These are phyloP conservation scores for Lycocerus yunnanus DNA, from an alignment of 2,888 invertebrate genomes.

Conservation along the genomic window DNA sequence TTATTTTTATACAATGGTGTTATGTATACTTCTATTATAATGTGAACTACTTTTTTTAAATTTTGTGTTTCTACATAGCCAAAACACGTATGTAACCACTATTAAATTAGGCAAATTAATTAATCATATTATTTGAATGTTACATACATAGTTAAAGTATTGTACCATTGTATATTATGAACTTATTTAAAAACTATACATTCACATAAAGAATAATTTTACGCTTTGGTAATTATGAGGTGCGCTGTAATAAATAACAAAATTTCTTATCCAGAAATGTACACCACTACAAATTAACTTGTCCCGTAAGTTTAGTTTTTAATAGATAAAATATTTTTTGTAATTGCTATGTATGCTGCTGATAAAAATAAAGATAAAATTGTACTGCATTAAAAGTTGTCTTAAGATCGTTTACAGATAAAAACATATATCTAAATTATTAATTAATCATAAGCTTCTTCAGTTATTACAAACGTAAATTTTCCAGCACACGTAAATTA, in stretches of 20 bases:
- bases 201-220: slow-evolving; percentile 18
- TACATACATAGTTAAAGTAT: not conserved
- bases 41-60: not conserved
- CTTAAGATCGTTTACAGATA: not conserved
- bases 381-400: not conserved
- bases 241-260: slow-evolving; percentile 11
- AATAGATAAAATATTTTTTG: slow-evolving; percentile 1
- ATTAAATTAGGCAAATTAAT: slow-evolving; percentile 4
- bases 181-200: slow-evolving; percentile 13
- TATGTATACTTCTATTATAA: not conserved
- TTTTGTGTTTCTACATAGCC: not conserved
- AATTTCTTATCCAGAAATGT: slow-evolving; percentile 5
- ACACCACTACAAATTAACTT: slow-evolving; percentile 5
- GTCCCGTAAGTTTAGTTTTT: slow-evolving; percentile 3
- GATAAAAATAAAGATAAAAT: slow-evolving; percentile 2
- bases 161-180: not conserved
- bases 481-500: not conserved
- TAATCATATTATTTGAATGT: not conserved
- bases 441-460: not conserved
- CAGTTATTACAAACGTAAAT: not conserved
- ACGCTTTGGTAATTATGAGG: slow-evolving; percentile 17
- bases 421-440: not conserved
- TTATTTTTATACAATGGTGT: not conserved
- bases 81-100: not conserved
- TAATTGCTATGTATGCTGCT: not conserved